phyloP scores from a whole-genome alignment of 2,113 vertebrate genomes.

The Oreochromis niloticus region DNA sequence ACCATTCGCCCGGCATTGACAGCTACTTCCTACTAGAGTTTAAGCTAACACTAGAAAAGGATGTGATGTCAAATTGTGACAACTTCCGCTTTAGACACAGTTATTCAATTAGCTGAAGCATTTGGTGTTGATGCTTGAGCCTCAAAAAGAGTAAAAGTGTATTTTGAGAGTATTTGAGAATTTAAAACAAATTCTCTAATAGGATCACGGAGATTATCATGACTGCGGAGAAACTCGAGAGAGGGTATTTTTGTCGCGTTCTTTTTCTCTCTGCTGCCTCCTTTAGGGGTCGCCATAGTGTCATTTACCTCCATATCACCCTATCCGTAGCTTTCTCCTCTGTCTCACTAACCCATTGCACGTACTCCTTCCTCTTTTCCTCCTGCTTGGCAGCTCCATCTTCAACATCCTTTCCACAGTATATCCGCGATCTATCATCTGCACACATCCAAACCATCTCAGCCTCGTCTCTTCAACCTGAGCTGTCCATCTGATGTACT shows the following conservation, averaged over 20 bases:
- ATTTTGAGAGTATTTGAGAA: not conserved
- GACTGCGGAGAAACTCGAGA: not conserved
- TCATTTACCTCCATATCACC: not conserved
- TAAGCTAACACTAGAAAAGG: not conserved
- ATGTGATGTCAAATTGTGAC: not conserved
- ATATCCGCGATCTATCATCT: no score
- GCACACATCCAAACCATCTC: not conserved
- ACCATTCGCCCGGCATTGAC: not conserved
- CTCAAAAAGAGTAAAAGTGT: not conserved
- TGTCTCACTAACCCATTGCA: not conserved
- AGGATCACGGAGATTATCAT: not conserved
- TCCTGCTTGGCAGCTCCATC: not conserved
- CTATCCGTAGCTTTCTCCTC: rapidly evolving
- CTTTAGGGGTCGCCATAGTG: not conserved
- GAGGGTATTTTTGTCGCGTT: not conserved
- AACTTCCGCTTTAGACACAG: not conserved
- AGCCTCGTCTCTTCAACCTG: not conserved
- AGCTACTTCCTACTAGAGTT: not conserved
- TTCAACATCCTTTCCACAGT: not conserved
- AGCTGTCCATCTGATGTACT: not conserved
- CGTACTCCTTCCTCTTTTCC: not conserved
- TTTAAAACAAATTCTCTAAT: not conserved
- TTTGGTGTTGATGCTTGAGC: not conserved
- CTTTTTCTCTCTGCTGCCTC: not conserved
- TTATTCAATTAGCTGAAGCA: not conserved